Conservation (phyloP, 2,113 vertebrate species). For the Leptosomus discolor region DNA sequence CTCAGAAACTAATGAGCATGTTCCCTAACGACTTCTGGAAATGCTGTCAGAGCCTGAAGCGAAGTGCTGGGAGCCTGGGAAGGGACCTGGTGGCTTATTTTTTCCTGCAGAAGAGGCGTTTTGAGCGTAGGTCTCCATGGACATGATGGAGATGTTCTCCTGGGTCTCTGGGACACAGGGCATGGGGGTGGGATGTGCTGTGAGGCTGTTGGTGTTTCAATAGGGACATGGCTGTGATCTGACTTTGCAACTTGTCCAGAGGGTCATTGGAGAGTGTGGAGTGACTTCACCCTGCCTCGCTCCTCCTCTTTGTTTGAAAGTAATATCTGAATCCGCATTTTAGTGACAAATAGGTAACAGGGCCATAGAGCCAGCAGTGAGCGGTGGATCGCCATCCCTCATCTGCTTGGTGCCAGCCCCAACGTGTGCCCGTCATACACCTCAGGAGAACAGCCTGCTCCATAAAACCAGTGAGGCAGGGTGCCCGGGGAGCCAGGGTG, state of each 20-base stretch:
- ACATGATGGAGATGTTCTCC: not conserved
- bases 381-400: fast-evolving
- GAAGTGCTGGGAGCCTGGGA: not conserved
- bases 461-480: not conserved
- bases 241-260: not conserved
- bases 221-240: not conserved
- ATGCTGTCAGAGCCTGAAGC: not conserved
- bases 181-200: fast-evolving
- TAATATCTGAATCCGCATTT: not conserved
- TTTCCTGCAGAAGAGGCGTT: not conserved
- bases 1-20: not conserved
- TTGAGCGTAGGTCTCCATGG: not conserved
- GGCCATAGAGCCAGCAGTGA: not conserved
- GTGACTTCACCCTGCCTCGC: fast-evolving
- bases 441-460: fast-evolving
- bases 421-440: not conserved
- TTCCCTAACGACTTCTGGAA: not conserved
- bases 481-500: fast-evolving
- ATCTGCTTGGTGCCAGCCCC: not conserved
- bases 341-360: not conserved
- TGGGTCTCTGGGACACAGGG: fast-evolving
- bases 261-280: not conserved
- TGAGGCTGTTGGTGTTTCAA: not conserved
- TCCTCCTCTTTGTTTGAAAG: not conserved
- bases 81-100: not conserved